Conservation (phyloP, 2,888 invertebrate genomes). For the Zaprionus lineosus region DNA sequence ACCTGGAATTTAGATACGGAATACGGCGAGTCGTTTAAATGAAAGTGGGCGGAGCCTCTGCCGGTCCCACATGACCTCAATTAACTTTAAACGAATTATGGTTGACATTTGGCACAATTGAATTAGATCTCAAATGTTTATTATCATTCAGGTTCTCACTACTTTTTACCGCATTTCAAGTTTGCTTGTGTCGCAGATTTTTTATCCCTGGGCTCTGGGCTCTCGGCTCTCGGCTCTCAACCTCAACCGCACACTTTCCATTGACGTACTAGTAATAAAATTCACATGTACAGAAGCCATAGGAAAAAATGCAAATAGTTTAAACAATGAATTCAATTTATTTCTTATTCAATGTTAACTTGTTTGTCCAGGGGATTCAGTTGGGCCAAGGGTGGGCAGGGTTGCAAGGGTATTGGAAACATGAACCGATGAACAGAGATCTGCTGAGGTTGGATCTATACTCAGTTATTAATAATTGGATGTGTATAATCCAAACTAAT, state of each 20-base stretch:
- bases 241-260: too few relatives aligned
- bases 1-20: slow-evolving; percentile 37
- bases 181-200: too few relatives aligned
- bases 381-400: slow-evolving; percentile 15
- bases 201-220: too few relatives aligned
- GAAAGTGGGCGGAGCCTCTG: too few relatives aligned
- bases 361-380: slow-evolving; percentile 43
- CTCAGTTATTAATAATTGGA: too few relatives aligned
- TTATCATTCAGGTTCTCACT: slow-evolving; percentile 21
- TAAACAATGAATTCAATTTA: slow-evolving; percentile 52
- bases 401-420: too few relatives aligned
- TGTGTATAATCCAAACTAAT: too few relatives aligned
- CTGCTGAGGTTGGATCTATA: too few relatives aligned
- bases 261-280: too few relatives aligned
- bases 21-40: too few relatives aligned
- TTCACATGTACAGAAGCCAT: slow-evolving; percentile 58
- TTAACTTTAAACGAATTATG: slow-evolving; percentile 20
- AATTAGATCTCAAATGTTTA: slow-evolving; percentile 26
- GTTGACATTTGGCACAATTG: slow-evolving; percentile 37
- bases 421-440: too few relatives aligned
- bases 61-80: slow-evolving; percentile 21
- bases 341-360: slow-evolving; percentile 69
- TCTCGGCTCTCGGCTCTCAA: too few relatives aligned
- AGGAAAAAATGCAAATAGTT: slow-evolving; percentile 47
- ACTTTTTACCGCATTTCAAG: slow-evolving; percentile 42